Base-by-base conservation (phyloP, 2,797 vertebrate genomes). In the Furcifer pardalis region DNA sequence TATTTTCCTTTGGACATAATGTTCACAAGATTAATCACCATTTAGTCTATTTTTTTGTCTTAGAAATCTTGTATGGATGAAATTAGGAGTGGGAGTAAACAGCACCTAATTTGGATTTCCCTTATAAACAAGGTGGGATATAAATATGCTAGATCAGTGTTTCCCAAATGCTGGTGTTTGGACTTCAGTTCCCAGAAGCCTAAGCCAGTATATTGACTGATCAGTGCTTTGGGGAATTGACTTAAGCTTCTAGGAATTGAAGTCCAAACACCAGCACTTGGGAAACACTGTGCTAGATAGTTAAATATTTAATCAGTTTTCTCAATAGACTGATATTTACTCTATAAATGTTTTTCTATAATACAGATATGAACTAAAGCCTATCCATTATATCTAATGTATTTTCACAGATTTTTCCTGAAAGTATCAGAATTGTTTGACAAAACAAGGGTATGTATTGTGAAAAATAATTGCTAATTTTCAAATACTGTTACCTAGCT, bases 381-480 rank as follows among this genome's bases (percentile, higher is more conserved):
- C 17, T 81, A 30, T 82, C 63, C 27, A 65, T 46, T 27, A n/a
- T 90, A 77, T 91, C 59, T 88, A 73, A 15, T 81, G 93, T 95
- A 92, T 74, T 69, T 89, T 94, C 89, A 21, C 86, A 99, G 98
- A 94, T 99, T 99, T 96, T 99, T 99, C 95, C 95, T 99, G 91
- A 98, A 99, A 94, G 98, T 99, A 88, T 99, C 98, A 1, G 98
- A 99, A 92, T 96, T 99, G 87, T 98, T 99, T 94, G 98, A 99
- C 94, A 99, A 99, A 94, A 99, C 98, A 30, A 96, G 98, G 97
- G 98, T 99, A 97, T 77, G 97, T 96, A 95, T 78, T 83, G 23
- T 79, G 66, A 84, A 88, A 83, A 42, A 74, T 68, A 79, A 72
- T 32, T 32, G 8, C 77, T 76, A 83, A 25, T 66, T 68, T 32